Conservation (phyloP, 2,888 invertebrate species). For the Melolontha melolontha region DNA sequence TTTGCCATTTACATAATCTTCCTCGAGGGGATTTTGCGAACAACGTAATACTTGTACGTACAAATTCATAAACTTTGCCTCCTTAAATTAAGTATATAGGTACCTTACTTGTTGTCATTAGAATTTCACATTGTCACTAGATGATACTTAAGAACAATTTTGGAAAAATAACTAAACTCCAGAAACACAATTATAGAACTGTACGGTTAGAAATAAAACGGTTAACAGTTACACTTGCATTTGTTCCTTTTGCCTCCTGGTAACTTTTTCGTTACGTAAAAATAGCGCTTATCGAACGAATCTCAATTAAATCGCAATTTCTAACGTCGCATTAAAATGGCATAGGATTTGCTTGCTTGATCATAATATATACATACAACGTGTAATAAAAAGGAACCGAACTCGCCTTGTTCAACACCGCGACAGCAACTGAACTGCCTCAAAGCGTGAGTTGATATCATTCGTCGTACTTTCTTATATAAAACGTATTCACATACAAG, state of each 20-base stretch:
- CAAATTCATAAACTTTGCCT: too few species aligned
- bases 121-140: neutral
- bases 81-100: too few species aligned
- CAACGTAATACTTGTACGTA: too few species aligned
- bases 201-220: conserved; percentile 10
- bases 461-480: conserved; percentile 46
- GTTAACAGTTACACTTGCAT: conserved; percentile 19
- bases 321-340: conserved; percentile 15
- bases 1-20: too few species aligned
- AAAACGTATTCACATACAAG: conserved; percentile 9
- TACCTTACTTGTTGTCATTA: conserved; percentile 10
- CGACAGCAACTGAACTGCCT: conserved; percentile 52
- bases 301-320: conserved; percentile 15
- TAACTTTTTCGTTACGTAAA: too few species aligned
- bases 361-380: neutral
- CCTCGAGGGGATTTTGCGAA: too few species aligned
- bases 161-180: conserved; percentile 1
- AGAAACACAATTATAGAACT: neutral
- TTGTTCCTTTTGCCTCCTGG: neutral
- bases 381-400: conserved; percentile 38
- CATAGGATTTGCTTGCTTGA: conserved; percentile 5
- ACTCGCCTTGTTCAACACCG: conserved; percentile 50
- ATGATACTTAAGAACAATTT: neutral
- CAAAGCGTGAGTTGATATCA: conserved; percentile 47
- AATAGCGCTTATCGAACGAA: neutral